A percentile compares a stretch with the other conserved stretches of the same genome.
These are phyloP conservation scores for Trichonephila clavipes DNA, from an alignment of 1,140 invertebrate genomes.

Conservation along the genomic window DNA sequence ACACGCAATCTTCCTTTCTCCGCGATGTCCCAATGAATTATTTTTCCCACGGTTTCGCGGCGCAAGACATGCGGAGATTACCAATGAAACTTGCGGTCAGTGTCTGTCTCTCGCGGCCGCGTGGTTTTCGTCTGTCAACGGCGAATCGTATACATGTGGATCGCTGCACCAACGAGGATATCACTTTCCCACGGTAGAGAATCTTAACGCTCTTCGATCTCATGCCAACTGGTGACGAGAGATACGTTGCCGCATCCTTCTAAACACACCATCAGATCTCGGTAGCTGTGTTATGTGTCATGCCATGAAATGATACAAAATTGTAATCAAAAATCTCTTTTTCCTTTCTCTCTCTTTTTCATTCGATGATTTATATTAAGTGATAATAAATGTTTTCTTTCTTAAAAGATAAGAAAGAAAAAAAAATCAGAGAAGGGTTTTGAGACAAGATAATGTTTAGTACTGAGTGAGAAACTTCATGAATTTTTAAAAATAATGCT, in stretches of 20 bases:
- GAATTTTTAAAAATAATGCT: too few relatives aligned
- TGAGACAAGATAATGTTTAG: too few relatives aligned
- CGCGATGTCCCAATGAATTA: background rate
- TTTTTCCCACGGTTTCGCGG: background rate
- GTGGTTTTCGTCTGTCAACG: slow-evolving; percentile 4
- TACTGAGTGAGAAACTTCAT: too few relatives aligned
- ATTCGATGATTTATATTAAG: background rate
- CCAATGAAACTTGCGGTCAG: background rate
- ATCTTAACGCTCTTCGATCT: background rate
- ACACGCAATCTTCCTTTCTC: background rate
- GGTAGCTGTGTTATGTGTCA: background rate
- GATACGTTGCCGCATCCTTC: background rate
- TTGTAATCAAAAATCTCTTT: background rate
- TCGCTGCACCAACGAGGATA: background rate
- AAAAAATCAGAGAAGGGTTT: too few relatives aligned
- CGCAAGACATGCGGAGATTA: background rate
- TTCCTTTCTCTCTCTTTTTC: background rate
- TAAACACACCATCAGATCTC: background rate
- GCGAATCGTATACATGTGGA: background rate
- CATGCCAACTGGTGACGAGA: background rate
- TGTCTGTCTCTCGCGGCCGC: background rate
- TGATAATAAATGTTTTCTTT: too few relatives aligned
- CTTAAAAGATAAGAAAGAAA: too few relatives aligned
- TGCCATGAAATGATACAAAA: background rate
- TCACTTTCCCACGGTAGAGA: background rate